Percentiles rank a stretch among this genome's conserved stretches.
Conservation (phyloP, 2,113 vertebrate genomes). For the Parotia lawesii region DNA sequence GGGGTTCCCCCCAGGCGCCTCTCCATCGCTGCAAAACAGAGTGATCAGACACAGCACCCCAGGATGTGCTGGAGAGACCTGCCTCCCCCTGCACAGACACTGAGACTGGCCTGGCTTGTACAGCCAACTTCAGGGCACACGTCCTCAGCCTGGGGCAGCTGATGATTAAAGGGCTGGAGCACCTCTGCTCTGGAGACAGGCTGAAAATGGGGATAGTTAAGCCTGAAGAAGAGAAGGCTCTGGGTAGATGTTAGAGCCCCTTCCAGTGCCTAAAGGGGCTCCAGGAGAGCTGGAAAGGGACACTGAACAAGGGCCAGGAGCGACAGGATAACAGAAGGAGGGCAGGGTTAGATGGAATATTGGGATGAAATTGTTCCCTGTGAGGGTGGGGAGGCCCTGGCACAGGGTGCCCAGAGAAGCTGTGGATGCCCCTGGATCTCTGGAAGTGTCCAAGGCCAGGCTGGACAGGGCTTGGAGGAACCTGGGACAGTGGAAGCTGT, state of each 20-base stretch:
- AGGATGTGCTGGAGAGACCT: not conserved
- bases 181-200: not conserved
- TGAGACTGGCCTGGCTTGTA: not conserved
- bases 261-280: not conserved
- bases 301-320: not conserved
- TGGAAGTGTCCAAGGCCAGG: not conserved
- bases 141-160: accelerated
- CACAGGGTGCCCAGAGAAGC: not conserved
- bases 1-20: conserved; percentile 79
- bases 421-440: not conserved
- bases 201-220: not conserved
- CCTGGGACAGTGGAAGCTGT: not conserved
- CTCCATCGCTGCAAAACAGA: conserved; percentile 78
- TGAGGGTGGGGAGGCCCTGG: not conserved
- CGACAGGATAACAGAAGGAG: not conserved
- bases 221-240: not conserved
- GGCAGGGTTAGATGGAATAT: not conserved
- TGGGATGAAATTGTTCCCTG: not conserved
- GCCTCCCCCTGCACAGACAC: not conserved
- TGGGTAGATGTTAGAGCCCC: not conserved
- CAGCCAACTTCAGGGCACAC: accelerated
- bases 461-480: accelerated
- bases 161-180: not conserved
- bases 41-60: not conserved
- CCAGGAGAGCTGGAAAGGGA: not conserved